Evolutionary conservation across 2,888 invertebrate genomes (phyloP).

Genomic region (Chalcosyrphus nemorum): DNA sequence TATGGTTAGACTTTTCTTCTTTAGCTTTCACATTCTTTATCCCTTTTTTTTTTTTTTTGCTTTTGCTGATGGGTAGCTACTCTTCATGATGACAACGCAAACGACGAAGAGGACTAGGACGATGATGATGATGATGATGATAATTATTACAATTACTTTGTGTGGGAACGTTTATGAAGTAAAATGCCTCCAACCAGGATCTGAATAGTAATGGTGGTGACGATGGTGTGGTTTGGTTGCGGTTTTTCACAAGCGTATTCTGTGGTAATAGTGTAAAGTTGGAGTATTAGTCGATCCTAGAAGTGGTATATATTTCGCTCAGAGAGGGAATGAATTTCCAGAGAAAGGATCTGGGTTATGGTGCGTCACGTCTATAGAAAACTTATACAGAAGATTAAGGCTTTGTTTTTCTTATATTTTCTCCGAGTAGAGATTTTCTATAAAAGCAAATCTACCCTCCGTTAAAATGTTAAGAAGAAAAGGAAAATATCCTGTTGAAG

Average conservation of each 20-base stretch:
- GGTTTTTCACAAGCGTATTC: constrained; percentile 11
- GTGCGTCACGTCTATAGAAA: constrained; percentile 5
- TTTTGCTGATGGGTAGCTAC: constrained; percentile 18
- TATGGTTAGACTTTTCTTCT: constrained; percentile 29
- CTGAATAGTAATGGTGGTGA: neutral
- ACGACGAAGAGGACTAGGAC: no score
- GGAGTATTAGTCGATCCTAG: constrained; percentile 4
- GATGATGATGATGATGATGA: constrained; percentile 44
- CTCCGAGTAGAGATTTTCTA: neutral
- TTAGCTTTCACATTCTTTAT: constrained; percentile 16
- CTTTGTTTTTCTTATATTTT: constrained; percentile 5
- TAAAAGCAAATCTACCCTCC: neutral
- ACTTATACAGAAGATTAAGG: constrained; percentile 9
- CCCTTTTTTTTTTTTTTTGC: neutral
- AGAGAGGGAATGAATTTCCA: neutral
- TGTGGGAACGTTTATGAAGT: constrained; percentile 21
- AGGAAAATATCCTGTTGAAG: constrained; percentile 30
- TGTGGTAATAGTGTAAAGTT: neutral
- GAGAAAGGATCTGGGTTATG: neutral
- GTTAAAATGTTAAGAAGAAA: no score
- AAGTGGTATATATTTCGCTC: neutral
- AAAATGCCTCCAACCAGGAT: constrained; percentile 14
- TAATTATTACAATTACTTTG: constrained; percentile 55
- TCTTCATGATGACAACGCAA: constrained; percentile 39
- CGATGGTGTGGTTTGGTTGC: neutral